These are phyloP conservation scores for Zaprionus obscuricornis DNA, from an alignment of 2,888 invertebrate genomes.

Conservation along the genomic window DNA sequence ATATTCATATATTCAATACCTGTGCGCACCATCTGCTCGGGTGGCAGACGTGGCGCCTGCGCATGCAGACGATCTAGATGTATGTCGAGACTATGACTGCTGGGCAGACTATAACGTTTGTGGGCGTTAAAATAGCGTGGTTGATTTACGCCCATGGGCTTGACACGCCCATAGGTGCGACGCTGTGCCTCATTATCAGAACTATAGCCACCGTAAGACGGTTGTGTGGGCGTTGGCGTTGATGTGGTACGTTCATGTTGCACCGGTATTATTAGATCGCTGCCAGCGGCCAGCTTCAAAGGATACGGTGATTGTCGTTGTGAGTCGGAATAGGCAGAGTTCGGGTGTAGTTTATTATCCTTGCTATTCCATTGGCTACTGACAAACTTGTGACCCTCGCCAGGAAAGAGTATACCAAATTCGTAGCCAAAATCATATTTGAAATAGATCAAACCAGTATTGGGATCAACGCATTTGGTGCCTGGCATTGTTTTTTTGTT, in stretches of 20 bases:
- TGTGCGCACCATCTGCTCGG: conserved; percentile 70
- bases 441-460: conserved; percentile 91
- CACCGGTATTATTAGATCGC: background rate
- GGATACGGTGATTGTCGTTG: conserved; percentile 81
- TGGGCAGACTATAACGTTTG: conserved; percentile 83
- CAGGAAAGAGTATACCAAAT: conserved; percentile 89
- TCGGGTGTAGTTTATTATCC: conserved; percentile 8
- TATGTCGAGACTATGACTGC: conserved; percentile 79
- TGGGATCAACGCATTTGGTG: conserved; percentile 90
- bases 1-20: too few relatives aligned
- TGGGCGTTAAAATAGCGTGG: conserved; percentile 60
- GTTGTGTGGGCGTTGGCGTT: conserved; percentile 31
- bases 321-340: conserved; percentile 16
- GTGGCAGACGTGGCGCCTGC: conserved; percentile 73
- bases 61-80: conserved; percentile 82
- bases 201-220: too few relatives aligned
- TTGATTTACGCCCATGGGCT: conserved; percentile 20
- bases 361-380: conserved; percentile 80
- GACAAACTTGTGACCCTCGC: conserved; percentile 85
- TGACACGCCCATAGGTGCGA: conserved; percentile 30
- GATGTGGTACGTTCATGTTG: conserved; percentile 84
- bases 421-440: conserved; percentile 93
- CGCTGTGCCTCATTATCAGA: conserved; percentile 73
- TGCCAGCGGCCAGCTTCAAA: conserved; percentile 83
- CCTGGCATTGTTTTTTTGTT: conserved; percentile 83